Base-by-base conservation (phyloP, 2,113 vertebrate genomes). In the Caloenas nicobarica region DNA sequence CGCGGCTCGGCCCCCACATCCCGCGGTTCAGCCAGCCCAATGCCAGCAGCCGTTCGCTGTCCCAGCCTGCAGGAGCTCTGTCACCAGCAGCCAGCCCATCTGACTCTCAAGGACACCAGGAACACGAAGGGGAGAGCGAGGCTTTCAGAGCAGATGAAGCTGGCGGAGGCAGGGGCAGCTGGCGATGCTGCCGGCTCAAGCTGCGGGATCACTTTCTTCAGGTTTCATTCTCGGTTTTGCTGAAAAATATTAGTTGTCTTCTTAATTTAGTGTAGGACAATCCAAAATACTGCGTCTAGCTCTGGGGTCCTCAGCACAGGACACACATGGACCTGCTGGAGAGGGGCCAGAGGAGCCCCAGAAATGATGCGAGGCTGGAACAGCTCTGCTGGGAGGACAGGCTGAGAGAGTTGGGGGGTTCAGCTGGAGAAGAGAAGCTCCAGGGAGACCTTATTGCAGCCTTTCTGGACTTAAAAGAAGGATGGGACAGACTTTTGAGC, bases 21-120 rank as follows among this genome's bases (percentile, higher is more conserved):
- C 28, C 34, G 10, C 0, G 4, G 3, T 7, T 79, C 12, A 8
- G 78, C 57, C 2, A 0, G 40, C n/a, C 7, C 2, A 11, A n/a
- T 0, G 0, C 66, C 54, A 28, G 25, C 3, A 0, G 53, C 65
- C 17, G 0, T 36, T 66, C 6, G 0, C 6, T 16, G 40, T 58
- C 62, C 50, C n/a, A 76, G 88, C 29, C 85, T 2, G 42, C 61
- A 29, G 89, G 62, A 85, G 68, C 81, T 56, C 74, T 36, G 40
- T 22, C 79, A 50, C 74, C 53, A n/a, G 89, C 7, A 9, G 76
- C 53, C 89, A 61, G 77, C 29, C 83, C 83, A 53, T 84, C 93
- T 94, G 86, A 68, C 60, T 70, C 91, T 65, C 89, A 73, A 89
- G 89, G 89, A 88, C 91, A 88, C 58, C 58, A 18, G 66, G 82